phyloP scores from a whole-genome alignment of 2,113 vertebrate genomes.

The Oncorhynchus mykiss region DNA sequence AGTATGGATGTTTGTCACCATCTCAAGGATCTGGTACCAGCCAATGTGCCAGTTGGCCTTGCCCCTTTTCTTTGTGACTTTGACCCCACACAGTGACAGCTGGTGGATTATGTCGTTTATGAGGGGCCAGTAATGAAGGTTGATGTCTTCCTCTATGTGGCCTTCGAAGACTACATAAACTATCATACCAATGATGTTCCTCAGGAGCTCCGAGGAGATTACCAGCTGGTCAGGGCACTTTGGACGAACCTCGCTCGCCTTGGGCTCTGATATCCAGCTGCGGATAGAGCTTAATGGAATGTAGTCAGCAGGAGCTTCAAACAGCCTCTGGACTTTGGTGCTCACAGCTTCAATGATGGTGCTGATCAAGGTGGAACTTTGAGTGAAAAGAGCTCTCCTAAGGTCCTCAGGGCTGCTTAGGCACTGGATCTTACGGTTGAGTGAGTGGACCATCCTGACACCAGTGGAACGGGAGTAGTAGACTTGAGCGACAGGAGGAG shows the following conservation, averaged over 20 bases:
- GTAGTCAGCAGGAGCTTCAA: neutral
- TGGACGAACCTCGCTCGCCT: neutral
- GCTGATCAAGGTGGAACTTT: neutral
- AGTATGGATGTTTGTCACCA: no score
- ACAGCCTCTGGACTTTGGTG: constrained; percentile 1
- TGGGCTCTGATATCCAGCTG: neutral
- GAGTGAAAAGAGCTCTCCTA: neutral
- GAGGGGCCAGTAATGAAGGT: neutral
- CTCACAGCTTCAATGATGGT: neutral
- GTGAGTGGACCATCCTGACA: neutral
- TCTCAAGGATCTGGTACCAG: no score
- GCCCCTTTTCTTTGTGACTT: no score
- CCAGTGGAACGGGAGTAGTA: neutral
- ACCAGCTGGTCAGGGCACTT: neutral
- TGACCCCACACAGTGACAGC: no score
- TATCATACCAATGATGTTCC: neutral
- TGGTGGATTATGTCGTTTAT: no score
- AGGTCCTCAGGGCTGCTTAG: neutral
- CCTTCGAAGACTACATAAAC: neutral
- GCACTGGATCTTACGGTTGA: neutral
- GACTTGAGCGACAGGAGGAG: neutral
- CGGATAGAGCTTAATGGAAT: neutral
- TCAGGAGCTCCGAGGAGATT: neutral
- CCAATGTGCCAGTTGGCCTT: no score
- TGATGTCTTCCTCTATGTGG: neutral